Evolutionary conservation across 2,797 vertebrate species (phyloP), one percentile per base, ranked within the genome.

Genomic region (Hoplostethus atlanticus): DNA sequence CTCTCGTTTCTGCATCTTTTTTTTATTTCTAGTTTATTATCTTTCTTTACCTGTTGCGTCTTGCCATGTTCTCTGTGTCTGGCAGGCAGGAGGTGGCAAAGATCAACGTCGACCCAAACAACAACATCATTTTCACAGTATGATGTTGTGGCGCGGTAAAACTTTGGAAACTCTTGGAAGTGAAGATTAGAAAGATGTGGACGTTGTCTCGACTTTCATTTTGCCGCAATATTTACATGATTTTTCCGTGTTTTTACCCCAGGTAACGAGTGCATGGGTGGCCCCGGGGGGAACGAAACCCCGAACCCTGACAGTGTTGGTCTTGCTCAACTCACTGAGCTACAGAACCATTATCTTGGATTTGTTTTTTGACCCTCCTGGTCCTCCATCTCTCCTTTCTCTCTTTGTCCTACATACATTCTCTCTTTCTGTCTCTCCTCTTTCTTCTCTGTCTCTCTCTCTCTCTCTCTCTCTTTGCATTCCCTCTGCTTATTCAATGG

Each of bases 401-500:
- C 9, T 28, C 21, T 2, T 60, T 40, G 21, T 31, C 21, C 21
- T 21, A 1, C 21, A 1, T 21, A 1, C 21, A 21, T 46, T 38
- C 5, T 25, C 25, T 47, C 3, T 58, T n/a, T 57, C 9, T 25
- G 52, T 64, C 28, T 51, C 44, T 46, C 16, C 63, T 28, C 53
- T 0, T 34, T 40, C 59, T 9, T 61, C 30, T 84, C 25, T 5
- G 4, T 53, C 62, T 61, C 48, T 17, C 51, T 67, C 57, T 28
- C 6, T 30, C 34, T 64, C n/a, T 62, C 51, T 5, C 63, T 79
- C 64, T 54, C 54, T 66, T 62, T 30, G 57, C 52, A 6, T 58
- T 88, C 72, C 75, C 69, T 80, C 61, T 84, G 83, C 76, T 85
- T 75, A 84, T 76, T 85, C 81, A 63, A 68, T 90, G 85, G 73